phyloP scores from a whole-genome alignment of 2,888 invertebrate species.

The Octodonta nipae region DNA sequence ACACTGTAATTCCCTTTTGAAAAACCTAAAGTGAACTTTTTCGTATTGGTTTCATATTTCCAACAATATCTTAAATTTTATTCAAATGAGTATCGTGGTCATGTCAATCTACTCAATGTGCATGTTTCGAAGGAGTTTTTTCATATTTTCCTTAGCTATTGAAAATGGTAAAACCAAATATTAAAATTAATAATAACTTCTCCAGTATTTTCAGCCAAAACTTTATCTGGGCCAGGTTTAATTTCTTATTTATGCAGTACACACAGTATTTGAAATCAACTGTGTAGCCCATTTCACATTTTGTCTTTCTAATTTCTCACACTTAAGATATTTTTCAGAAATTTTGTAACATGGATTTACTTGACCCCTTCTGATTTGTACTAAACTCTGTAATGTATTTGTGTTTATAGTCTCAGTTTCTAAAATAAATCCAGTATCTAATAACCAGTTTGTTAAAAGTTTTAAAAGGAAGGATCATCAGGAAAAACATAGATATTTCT shows the following conservation, averaged over 20 bases:
- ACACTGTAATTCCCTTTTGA: constrained; percentile 7
- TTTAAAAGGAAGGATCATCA: constrained; percentile 5
- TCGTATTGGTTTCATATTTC: constrained; percentile 2
- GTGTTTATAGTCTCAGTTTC: background rate
- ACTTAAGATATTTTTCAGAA: constrained; percentile 1
- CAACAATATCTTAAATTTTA: constrained; percentile 2
- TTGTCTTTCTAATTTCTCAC: constrained; percentile 8
- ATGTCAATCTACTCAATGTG: too few relatives aligned
- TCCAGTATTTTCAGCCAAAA: constrained; percentile 5
- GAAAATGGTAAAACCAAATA: constrained; percentile 9
- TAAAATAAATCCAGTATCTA: constrained; percentile 9
- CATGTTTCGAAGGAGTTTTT: constrained; percentile 5
- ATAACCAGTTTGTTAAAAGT: constrained; percentile 9
- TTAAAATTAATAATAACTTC: constrained; percentile 7
- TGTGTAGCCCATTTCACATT: constrained; percentile 6
- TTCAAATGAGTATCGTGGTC: constrained; percentile 5
- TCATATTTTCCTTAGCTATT: constrained; percentile 5
- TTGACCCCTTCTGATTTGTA: constrained; percentile 1
- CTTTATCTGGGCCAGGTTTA: constrained; percentile 4
- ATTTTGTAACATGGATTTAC: constrained; percentile 5
- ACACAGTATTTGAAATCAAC: constrained; percentile 7
- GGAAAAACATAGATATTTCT: constrained; percentile 11
- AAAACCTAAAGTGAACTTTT: constrained; percentile 7
- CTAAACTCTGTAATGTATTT: background rate
- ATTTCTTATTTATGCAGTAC: constrained; percentile 3